These are phyloP conservation scores for Nematopogon swammerdamellus DNA, from an alignment of 2,888 invertebrate genomes.

Conservation along the genomic window DNA sequence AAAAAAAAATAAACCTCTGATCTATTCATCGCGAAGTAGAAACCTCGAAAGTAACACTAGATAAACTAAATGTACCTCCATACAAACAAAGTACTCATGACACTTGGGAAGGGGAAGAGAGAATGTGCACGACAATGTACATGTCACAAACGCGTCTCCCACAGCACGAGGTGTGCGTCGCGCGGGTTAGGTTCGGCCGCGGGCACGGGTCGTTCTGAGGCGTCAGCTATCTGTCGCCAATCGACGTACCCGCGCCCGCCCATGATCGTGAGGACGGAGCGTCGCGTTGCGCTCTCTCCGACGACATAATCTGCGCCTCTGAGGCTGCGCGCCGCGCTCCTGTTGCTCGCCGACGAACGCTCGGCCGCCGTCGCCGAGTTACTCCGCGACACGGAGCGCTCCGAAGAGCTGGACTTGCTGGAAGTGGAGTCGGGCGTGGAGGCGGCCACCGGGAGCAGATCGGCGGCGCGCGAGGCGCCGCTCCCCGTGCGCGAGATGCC, in stretches of 20 bases:
- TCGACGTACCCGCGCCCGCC: slow-evolving; percentile 88
- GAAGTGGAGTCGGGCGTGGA: slow-evolving; percentile 43
- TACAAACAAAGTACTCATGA: too few relatives aligned
- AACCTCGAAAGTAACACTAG: too few relatives aligned
- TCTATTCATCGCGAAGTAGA: too few relatives aligned
- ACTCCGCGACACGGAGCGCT: slow-evolving; percentile 33
- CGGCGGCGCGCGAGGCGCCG: slow-evolving; percentile 63
- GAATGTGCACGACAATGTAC: too few relatives aligned
- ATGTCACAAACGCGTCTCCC: slow-evolving; percentile 65
- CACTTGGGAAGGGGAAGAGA: too few relatives aligned
- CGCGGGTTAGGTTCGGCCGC: slow-evolving; percentile 71
- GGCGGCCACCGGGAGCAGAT: slow-evolving; percentile 53
- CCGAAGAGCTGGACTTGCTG: slow-evolving; percentile 36
- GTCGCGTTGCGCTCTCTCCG: slow-evolving; percentile 49
- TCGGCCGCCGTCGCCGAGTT: slow-evolving; percentile 22
- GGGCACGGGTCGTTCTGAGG: slow-evolving; percentile 50
- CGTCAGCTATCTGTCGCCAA: slow-evolving; percentile 74
- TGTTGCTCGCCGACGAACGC: slow-evolving; percentile 17
- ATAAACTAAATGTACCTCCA: too few relatives aligned
- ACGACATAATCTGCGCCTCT: slow-evolving; percentile 41
- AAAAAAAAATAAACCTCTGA: too few relatives aligned
- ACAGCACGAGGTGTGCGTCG: slow-evolving; percentile 86
- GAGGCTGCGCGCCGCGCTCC: slow-evolving; percentile 34
- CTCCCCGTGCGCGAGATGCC: slow-evolving; percentile 74
- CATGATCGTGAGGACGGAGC: slow-evolving; percentile 81